Evolutionary conservation across 2,888 invertebrate species (phyloP).

Genomic region (Eupeodes latifasciatus): DNA sequence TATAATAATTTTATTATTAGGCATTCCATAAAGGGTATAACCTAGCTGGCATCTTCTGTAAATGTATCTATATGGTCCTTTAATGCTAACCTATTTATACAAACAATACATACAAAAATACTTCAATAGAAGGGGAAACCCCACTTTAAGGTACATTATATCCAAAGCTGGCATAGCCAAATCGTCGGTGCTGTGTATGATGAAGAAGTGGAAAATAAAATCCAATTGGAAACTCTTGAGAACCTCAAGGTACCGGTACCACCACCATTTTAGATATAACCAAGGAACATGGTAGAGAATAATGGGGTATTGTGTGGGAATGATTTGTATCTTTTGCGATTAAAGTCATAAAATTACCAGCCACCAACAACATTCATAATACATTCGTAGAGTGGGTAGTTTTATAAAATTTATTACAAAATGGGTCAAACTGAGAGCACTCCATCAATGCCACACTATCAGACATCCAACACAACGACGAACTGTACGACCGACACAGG

Average conservation of each 20-base stretch:
- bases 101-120: not conserved
- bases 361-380: constrained; percentile 20
- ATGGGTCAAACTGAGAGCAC: constrained; percentile 39
- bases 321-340: constrained; percentile 75
- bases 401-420: constrained; percentile 64
- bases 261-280: not conserved
- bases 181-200: too few species aligned
- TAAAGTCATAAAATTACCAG: constrained; percentile 70
- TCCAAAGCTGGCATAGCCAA: too few species aligned
- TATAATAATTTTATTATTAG: constrained; percentile 72
- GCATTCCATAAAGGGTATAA: constrained; percentile 60
- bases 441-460: constrained; percentile 24
- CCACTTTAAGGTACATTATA: constrained; percentile 50
- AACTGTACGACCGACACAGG: not conserved
- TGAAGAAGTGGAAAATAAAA: constrained; percentile 53
- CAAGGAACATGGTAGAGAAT: constrained; percentile 8
- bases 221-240: constrained; percentile 35
- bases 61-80: not conserved
- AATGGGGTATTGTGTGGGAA: constrained; percentile 70
- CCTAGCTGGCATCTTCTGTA: constrained; percentile 19
- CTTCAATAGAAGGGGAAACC: constrained; percentile 18
- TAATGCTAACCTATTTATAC: not conserved
- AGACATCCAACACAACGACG: not conserved
- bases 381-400: constrained; percentile 40
- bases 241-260: not conserved